Base-by-base conservation (phyloP, 2,888 invertebrate species). In the Troides oblongomaculatus region DNA sequence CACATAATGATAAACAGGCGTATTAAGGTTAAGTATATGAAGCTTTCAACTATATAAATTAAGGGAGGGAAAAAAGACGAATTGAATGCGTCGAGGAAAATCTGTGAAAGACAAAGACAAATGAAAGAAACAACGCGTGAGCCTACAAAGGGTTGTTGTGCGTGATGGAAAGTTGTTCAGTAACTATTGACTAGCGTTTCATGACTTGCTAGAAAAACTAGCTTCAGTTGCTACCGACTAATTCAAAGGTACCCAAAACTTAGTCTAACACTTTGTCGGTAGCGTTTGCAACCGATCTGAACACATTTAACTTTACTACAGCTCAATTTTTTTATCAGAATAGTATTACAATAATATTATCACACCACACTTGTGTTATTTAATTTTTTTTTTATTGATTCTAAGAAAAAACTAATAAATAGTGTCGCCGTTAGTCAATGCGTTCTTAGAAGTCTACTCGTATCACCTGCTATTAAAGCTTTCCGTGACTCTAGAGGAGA, bases 31-130 rank as follows among this genome's bases (percentile, higher is more conserved):
- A 14, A 50, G 14, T 50, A 50, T 72, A 74, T 74, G 72, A 73
- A 74, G 72, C 64, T 68, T 67, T 68, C 74, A 73, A 69, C 72
- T 73, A 74, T 75, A 75, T 76, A 74, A 74, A 75, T 75, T 74
- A 73, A 70, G 72, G 71, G 71, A 65, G 58, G 68, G 65, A 62
- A 66, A 73, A 74, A 73, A 77, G 36, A 77, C 72, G 73, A 74
- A 74, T 70, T 71, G 75, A 70, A 71, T 71, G 73, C 72, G 71
- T 74, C 70, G 70, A 76, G 71, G 73, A 72, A 76, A 76, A 73
- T 76, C 73, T 76, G 76, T 70, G 66, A 73, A 64, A 70, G 76
- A 76, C 76, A 76, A 66, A 76, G 76, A 76, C 75, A 74, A 75
- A 76, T 76, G 75, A 72, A 73, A 75, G 72, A 70, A 72, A 68